A percentile compares a stretch with the other conserved stretches of the same genome.
phyloP scores from a whole-genome alignment of 2,888 invertebrate genomes.

The Deladenus siricidicola region DNA sequence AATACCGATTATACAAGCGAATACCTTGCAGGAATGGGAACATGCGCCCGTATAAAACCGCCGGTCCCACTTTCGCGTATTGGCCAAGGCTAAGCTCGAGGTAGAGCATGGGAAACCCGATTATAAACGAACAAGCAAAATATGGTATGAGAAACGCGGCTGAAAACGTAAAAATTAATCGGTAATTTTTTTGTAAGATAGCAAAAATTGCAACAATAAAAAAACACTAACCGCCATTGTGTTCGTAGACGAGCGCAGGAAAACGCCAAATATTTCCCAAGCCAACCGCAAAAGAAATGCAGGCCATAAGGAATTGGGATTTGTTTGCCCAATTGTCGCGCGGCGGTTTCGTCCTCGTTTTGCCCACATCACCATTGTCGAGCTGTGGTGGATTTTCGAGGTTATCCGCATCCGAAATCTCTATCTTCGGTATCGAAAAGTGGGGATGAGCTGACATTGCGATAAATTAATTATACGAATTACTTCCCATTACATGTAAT shows the following conservation, averaged over 20 bases:
- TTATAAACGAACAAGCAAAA: constrained; percentile 52
- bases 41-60: constrained; percentile 27
- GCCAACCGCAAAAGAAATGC: constrained; percentile 6
- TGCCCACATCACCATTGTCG: too few species aligned
- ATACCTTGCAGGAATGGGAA: constrained; percentile 34
- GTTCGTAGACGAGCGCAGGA: constrained; percentile 10
- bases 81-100: constrained; percentile 54
- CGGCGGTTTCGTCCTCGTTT: background rate
- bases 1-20: background rate
- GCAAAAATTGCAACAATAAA: background rate
- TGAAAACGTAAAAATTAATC: background rate
- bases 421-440: background rate
- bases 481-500: too few species aligned
- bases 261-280: constrained; percentile 10
- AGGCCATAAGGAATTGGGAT: constrained; percentile 1
- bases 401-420: background rate
- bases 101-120: constrained; percentile 54
- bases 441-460: too few species aligned
- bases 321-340: constrained; percentile 5
- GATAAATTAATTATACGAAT: too few species aligned
- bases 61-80: constrained; percentile 33
- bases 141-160: constrained; percentile 54
- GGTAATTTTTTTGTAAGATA: background rate
- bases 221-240: background rate
- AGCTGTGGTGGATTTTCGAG: too few species aligned